These are phyloP conservation scores for Gymnocypris eckloni DNA, from an alignment of 2,797 vertebrate species.

Conservation along the genomic window DNA sequence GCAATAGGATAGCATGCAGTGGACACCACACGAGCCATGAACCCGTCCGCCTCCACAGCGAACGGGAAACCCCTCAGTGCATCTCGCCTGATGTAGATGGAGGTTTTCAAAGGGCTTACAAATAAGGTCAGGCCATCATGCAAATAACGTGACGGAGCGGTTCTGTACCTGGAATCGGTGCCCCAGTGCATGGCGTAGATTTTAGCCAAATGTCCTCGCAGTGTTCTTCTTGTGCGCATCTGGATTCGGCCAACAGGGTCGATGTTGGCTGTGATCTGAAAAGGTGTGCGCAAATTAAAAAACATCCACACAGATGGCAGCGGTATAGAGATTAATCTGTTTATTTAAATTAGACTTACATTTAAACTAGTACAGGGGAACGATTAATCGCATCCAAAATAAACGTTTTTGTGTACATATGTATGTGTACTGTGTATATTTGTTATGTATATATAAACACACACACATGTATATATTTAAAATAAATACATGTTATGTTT, in stretches of 20 bases:
- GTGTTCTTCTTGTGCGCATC: slow-evolving; percentile 98
- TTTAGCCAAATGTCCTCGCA: slow-evolving; percentile 98
- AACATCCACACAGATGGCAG: slow-evolving; percentile 2
- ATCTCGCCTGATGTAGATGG: not conserved
- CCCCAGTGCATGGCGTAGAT: slow-evolving; percentile 99
- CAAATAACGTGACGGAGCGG: not conserved
- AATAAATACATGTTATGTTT: too few species aligned
- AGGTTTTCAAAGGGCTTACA: not conserved
- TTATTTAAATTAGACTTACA: not conserved
- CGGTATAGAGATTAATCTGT: too few species aligned
- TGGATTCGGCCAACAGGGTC: slow-evolving; percentile 99
- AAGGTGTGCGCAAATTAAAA: slow-evolving; percentile 5
- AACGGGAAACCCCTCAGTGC: slow-evolving; percentile 19
- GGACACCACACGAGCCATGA: slow-evolving; percentile 16
- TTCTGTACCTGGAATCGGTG: slow-evolving; percentile 92
- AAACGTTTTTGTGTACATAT: too few species aligned
- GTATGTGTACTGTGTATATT: too few species aligned
- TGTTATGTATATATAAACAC: too few species aligned
- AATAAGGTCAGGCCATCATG: not conserved
- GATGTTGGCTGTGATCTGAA: slow-evolving; percentile 96
- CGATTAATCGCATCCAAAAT: too few species aligned
- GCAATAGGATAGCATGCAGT: slow-evolving; percentile 15
- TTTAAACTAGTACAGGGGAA: not conserved
- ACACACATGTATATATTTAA: too few species aligned
- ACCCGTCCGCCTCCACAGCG: slow-evolving; percentile 1